A percentile compares a stretch with the other conserved stretches of the same genome.
Evolutionary conservation across 2,888 invertebrate genomes (phyloP).

Genomic region (Cerastoderma edule): DNA sequence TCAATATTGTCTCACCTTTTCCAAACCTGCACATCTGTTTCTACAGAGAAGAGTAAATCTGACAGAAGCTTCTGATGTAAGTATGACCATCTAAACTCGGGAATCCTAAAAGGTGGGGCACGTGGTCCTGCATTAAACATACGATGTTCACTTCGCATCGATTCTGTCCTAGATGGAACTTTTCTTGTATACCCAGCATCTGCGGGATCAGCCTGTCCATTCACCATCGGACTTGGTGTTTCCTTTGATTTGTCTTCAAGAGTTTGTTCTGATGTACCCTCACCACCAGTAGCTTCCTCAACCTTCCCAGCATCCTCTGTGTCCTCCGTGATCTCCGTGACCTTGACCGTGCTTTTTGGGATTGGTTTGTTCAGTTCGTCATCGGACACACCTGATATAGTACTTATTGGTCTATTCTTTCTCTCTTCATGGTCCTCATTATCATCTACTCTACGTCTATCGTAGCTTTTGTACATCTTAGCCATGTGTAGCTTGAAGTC

Average conservation of each 20-base stretch:
- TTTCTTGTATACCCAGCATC: constrained; percentile 31
- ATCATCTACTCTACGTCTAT: constrained; percentile 95
- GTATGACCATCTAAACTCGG: constrained; percentile 99
- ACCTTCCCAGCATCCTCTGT: constrained; percentile 15
- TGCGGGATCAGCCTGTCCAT: constrained; percentile 36
- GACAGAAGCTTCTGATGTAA: constrained; percentile 98
- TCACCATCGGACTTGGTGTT: constrained; percentile 21
- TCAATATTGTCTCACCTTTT: constrained; percentile 86
- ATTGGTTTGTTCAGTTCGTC: constrained; percentile 61
- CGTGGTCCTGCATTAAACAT: constrained; percentile 83
- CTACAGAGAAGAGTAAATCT: constrained; percentile 97
- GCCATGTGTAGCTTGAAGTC: constrained; percentile 99
- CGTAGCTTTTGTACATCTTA: constrained; percentile 92
- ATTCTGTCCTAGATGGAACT: constrained; percentile 60
- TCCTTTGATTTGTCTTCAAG: constrained; percentile 19
- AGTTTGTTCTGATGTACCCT: constrained; percentile 62
- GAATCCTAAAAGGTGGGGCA: constrained; percentile 93
- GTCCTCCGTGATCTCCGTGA: constrained; percentile 18
- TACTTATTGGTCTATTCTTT: constrained; percentile 96
- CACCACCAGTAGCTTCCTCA: constrained; percentile 24
- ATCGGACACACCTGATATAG: constrained; percentile 90
- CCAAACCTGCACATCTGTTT: constrained; percentile 98
- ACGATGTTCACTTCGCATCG: constrained; percentile 70
- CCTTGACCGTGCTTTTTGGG: constrained; percentile 75
- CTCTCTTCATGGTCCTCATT: constrained; percentile 97